These are phyloP conservation scores for Spodoptera exigua DNA, from an alignment of 2,888 invertebrate genomes.

Conservation along the genomic window DNA sequence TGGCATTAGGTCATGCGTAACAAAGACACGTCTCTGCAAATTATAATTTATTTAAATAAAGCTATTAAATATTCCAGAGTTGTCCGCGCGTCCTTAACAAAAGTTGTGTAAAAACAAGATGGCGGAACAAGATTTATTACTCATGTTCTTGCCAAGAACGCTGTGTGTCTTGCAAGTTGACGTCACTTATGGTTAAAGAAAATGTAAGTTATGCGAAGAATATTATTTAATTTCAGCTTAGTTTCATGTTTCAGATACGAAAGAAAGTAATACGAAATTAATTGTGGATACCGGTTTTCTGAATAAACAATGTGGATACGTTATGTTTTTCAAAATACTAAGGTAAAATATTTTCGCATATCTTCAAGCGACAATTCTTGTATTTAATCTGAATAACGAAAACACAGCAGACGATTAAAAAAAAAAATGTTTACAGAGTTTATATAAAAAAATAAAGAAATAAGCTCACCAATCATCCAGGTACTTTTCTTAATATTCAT, in stretches of 20 bases:
- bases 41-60: slow-evolving; percentile 58
- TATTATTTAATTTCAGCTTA: slow-evolving; percentile 33
- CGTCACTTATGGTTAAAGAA: slow-evolving; percentile 51
- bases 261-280: background rate
- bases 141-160: slow-evolving; percentile 49
- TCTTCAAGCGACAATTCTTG: no score
- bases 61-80: slow-evolving; percentile 52
- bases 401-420: no score
- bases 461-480: no score
- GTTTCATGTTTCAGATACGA: slow-evolving; percentile 8
- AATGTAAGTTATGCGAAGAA: slow-evolving; percentile 42
- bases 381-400: no score
- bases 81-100: slow-evolving; percentile 53
- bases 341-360: no score
- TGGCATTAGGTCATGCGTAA: slow-evolving; percentile 21
- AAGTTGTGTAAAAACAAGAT: slow-evolving; percentile 60
- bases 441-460: no score
- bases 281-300: background rate
- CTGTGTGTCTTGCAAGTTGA: slow-evolving; percentile 38
- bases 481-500: no score
- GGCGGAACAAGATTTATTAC: slow-evolving; percentile 54
- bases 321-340: no score
- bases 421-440: no score
- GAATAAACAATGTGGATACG: no score
- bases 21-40: slow-evolving; percentile 30